These are phyloP conservation scores for Borostomias antarcticus DNA, from an alignment of 2,797 vertebrate genomes.

Conservation along the genomic window DNA sequence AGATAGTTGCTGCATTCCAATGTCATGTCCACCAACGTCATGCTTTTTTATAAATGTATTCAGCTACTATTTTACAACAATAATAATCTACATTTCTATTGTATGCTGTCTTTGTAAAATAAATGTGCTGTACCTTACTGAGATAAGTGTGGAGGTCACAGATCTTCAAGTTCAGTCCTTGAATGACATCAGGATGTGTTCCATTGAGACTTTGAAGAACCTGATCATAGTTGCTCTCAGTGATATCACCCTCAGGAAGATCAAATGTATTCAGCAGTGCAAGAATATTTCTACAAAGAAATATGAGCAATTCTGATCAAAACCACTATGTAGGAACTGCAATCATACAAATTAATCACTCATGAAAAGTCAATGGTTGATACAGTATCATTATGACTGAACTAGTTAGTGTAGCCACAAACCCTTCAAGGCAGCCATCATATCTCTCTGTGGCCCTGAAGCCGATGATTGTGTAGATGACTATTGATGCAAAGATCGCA, in stretches of 20 bases:
- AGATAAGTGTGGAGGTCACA: conserved; percentile 83
- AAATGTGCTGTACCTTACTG: no score
- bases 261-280: conserved; percentile 85
- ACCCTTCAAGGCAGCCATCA: conserved; percentile 83
- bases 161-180: conserved; percentile 71
- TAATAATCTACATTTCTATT: no score
- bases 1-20: no score
- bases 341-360: no score
- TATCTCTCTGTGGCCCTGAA: conserved; percentile 88
- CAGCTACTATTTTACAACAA: neutral
- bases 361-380: no score
- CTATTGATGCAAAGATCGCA: conserved; percentile 85
- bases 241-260: conserved; percentile 80
- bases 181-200: conserved; percentile 54
- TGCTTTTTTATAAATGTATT: no score
- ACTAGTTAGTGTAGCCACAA: no score
- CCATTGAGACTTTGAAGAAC: conserved; percentile 67
- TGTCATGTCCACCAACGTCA: no score
- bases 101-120: no score
- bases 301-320: no score
- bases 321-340: no score
- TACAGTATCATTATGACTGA: no score
- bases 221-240: conserved; percentile 76
- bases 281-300: conserved; percentile 83
- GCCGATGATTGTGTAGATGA: conserved; percentile 90